Conservation (phyloP, 2,888 invertebrate species). For the Ophonus ardosiacus region DNA sequence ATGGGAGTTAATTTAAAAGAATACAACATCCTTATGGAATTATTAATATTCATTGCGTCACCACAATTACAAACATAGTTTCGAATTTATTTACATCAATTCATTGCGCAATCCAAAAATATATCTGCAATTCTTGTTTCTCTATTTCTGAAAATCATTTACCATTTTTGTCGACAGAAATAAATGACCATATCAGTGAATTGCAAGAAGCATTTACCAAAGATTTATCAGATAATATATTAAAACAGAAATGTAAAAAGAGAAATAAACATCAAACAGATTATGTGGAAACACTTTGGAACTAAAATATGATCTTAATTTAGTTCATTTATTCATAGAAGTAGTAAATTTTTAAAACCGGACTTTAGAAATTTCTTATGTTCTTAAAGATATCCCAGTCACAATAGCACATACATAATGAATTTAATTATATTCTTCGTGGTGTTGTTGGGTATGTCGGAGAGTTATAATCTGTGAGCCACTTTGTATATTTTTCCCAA, state of each 20-base stretch:
- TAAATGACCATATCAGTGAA: background rate
- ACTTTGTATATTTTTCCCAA: background rate
- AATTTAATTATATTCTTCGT: too few species aligned
- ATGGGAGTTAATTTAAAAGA: background rate
- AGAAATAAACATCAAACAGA: background rate
- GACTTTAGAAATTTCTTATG: background rate
- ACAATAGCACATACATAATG: background rate
- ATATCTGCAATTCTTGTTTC: background rate
- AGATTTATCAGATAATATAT: background rate
- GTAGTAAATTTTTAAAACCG: background rate
- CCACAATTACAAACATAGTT: background rate
- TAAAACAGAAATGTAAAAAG: background rate
- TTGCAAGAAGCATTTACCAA: background rate
- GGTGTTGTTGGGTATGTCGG: background rate
- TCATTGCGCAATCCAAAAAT: background rate
- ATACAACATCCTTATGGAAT: background rate
- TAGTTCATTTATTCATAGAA: background rate
- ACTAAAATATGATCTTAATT: background rate
- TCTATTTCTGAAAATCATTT: background rate
- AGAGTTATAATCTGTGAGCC: background rate
- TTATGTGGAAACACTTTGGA: background rate
- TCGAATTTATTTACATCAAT: background rate
- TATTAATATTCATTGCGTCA: background rate
- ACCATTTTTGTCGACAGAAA: background rate
- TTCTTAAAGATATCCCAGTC: background rate